A percentile compares a stretch with the other conserved stretches of the same genome.
Conservation (phyloP, 92 coral and sea anemone genomes). For the Diadumene lineata region DNA sequence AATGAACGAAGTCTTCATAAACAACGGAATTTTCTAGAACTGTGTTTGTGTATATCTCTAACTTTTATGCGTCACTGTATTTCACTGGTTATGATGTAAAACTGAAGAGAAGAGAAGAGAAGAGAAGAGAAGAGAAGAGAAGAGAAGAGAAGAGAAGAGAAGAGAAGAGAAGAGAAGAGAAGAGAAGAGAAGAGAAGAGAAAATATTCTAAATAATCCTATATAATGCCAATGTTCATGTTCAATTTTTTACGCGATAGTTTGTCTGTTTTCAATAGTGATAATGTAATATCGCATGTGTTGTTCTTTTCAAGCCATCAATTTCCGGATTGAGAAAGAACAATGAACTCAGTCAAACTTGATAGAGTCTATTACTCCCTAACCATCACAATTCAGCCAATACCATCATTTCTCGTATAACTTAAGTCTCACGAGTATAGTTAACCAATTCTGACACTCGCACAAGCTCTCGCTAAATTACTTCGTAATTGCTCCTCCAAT, state of each 20-base stretch:
- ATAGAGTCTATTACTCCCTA: neutral
- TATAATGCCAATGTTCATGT: no score
- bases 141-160: no score
- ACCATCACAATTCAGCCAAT: neutral
- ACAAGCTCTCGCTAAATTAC: neutral
- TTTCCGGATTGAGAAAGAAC: neutral
- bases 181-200: no score
- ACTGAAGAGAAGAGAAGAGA: no score
- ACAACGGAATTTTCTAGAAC: neutral
- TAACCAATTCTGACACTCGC: neutral
- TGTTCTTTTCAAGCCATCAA: neutral
- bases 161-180: no score
- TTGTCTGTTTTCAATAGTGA: no score
- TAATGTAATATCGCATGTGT: neutral
- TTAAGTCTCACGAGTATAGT: neutral
- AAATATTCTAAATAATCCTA: no score
- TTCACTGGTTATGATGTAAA: no score
- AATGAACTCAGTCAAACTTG: neutral
- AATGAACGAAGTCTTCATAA: neutral
- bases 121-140: no score
- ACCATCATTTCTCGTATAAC: neutral
- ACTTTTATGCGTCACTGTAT: neutral
- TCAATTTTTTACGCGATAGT: no score
- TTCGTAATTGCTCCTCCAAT: conserved; percentile 2
- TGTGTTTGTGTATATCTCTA: neutral